Evolutionary conservation across 2,888 invertebrate genomes (phyloP).

Genomic region (Mesochorus sp.): DNA sequence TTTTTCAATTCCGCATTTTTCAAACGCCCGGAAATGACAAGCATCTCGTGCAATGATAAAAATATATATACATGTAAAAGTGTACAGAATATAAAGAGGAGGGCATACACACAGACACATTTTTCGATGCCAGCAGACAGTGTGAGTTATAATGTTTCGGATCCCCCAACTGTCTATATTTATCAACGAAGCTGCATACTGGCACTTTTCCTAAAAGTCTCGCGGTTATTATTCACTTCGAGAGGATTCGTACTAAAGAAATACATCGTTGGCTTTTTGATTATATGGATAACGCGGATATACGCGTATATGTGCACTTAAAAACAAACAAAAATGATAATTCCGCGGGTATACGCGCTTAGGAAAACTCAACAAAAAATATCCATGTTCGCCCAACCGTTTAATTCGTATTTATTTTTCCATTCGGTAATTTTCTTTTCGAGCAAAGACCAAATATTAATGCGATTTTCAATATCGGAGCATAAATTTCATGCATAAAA

Average conservation of each 20-base stretch:
- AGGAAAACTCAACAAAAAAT: no score
- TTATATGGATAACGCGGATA: not conserved
- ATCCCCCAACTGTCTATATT: conserved; percentile 70
- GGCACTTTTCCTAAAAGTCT: conserved; percentile 65
- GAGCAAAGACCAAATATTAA: no score
- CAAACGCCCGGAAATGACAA: conserved; percentile 44
- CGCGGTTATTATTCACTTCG: conserved; percentile 35
- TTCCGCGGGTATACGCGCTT: no score
- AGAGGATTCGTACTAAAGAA: conserved; percentile 6
- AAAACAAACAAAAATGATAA: no score
- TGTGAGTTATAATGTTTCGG: conserved; percentile 33
- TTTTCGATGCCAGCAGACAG: conserved; percentile 53
- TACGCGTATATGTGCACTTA: no score
- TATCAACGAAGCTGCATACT: conserved; percentile 71
- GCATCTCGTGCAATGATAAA: not conserved
- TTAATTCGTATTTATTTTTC: no score
- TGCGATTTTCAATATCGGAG: no score
- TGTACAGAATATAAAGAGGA: not conserved
- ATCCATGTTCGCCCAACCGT: no score
- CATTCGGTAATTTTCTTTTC: no score
- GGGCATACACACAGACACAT: not conserved
- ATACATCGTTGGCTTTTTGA: conserved; percentile 11
- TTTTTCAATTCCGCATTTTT: conserved; percentile 30
- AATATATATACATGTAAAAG: not conserved
- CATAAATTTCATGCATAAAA: no score